Conservation (phyloP, 2,113 vertebrate species). For the Pseudopipra pipra region DNA sequence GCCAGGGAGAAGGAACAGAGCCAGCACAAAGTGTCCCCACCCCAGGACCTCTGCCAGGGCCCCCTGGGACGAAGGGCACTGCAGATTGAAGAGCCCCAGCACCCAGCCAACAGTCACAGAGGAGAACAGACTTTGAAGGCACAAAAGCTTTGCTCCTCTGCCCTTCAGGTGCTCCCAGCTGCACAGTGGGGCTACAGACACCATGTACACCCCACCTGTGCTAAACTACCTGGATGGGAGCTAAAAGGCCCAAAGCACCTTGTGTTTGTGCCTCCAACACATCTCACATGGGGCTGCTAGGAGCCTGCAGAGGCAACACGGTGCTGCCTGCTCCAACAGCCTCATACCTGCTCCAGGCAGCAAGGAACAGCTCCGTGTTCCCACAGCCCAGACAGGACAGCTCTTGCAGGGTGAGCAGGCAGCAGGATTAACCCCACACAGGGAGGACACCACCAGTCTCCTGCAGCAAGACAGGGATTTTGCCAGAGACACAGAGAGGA, state of each 20-base stretch:
- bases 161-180: neutral
- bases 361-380: neutral
- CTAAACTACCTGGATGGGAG: neutral
- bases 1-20: neutral
- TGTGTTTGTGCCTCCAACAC: neutral
- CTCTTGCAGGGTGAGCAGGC: neutral
- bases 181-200: neutral
- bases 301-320: neutral
- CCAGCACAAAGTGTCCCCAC: neutral
- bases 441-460: neutral
- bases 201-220: fast-evolving
- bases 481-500: neutral
- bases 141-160: neutral
- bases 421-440: neutral
- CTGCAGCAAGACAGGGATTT: neutral
- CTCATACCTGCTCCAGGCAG: neutral
- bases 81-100: neutral
- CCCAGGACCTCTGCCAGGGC: neutral
- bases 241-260: neutral
- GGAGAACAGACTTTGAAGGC: neutral
- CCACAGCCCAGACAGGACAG: neutral
- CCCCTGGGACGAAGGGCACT: neutral
- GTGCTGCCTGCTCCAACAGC: neutral
- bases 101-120: neutral
- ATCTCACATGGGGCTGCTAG: fast-evolving